A percentile compares a stretch with the other conserved stretches of the same genome.
phyloP scores from a whole-genome alignment of 2,888 invertebrate species.

The Sinodicranocentrus sp. region DNA sequence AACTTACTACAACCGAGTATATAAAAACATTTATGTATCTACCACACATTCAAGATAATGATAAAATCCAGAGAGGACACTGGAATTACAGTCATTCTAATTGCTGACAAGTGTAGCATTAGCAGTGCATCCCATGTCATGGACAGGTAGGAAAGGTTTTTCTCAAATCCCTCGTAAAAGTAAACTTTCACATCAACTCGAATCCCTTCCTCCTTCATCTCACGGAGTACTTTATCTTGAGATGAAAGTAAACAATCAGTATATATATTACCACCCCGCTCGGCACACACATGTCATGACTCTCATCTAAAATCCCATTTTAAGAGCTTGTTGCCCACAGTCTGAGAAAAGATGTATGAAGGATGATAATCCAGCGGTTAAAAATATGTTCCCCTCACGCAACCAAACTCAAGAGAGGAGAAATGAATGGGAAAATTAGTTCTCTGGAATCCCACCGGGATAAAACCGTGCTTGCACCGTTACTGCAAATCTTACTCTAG shows the following conservation, averaged over 20 bases:
- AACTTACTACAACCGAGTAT: not conserved
- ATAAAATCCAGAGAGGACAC: not conserved
- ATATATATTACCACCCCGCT: not conserved
- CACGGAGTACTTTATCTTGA: conserved; percentile 49
- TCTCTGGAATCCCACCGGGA: too few relatives aligned
- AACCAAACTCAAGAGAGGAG: too few relatives aligned
- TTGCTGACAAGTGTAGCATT: not conserved
- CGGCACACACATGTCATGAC: not conserved
- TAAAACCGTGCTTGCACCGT: too few relatives aligned
- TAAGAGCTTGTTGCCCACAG: not conserved
- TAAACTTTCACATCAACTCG: not conserved
- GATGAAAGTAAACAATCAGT: conserved; percentile 55
- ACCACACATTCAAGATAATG: not conserved
- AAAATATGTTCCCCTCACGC: too few relatives aligned
- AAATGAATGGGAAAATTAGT: too few relatives aligned
- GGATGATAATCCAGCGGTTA: too few relatives aligned
- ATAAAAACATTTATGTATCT: not conserved
- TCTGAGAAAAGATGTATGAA: not conserved
- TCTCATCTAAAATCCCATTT: not conserved
- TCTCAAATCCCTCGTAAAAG: conserved; percentile 9
- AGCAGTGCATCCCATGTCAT: not conserved
- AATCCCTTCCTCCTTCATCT: conserved; percentile 7
- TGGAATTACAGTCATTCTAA: not conserved
- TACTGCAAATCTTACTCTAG: too few relatives aligned
- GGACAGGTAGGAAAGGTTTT: conserved; percentile 19